phyloP scores from a whole-genome alignment of 2,888 invertebrate species.

The Oligia latruncula region DNA sequence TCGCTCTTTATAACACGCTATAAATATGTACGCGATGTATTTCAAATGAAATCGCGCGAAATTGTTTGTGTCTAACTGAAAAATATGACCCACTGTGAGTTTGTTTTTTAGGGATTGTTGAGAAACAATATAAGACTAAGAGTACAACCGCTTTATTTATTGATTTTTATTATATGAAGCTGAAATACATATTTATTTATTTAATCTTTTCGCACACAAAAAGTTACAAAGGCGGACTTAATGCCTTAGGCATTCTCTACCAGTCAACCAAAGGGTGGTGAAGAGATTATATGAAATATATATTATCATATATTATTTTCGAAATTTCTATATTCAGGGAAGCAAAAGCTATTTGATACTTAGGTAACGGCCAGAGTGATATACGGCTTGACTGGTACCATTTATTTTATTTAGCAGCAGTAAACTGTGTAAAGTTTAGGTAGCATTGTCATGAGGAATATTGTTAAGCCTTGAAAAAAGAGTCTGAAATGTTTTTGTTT shows the following conservation, averaged over 20 bases:
- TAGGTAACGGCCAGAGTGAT: neutral
- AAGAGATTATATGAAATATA: too few species aligned
- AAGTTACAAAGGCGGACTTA: too few species aligned
- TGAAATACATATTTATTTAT: too few species aligned
- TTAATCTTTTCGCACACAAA: too few species aligned
- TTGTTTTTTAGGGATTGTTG: neutral
- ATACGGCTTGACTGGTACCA: neutral
- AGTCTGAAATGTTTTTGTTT: neutral
- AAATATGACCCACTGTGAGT: slow-evolving; percentile 41
- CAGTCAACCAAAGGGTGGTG: too few species aligned
- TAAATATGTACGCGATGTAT: slow-evolving; percentile 60
- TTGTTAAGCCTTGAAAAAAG: neutral
- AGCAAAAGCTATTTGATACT: neutral
- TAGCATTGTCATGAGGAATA: neutral
- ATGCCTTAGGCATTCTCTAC: too few species aligned
- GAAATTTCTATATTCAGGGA: neutral
- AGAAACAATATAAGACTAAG: slow-evolving; percentile 5
- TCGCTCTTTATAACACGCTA: slow-evolving; percentile 62
- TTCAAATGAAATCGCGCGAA: slow-evolving; percentile 37
- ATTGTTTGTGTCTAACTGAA: slow-evolving; percentile 52
- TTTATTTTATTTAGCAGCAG: neutral
- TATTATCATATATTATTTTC: too few species aligned
- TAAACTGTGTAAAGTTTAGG: neutral
- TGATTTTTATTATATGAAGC: neutral
- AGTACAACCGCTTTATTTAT: neutral